Base-by-base conservation (phyloP, 2,113 vertebrate species). In the Synodontis membranacea region DNA sequence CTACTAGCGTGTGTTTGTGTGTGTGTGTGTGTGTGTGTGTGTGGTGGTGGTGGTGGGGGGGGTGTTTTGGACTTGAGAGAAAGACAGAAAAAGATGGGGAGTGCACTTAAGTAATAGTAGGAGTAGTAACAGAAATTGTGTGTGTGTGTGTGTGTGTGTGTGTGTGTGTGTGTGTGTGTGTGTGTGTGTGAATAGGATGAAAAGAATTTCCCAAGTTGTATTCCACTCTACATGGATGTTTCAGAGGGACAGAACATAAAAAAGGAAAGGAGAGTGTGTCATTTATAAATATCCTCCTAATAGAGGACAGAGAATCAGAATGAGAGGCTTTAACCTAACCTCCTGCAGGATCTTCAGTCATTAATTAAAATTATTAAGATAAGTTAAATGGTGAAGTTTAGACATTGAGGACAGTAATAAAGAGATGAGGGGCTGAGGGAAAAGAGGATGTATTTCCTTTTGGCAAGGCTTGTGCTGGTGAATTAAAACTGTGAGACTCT, bases 371-470 rank as follows among this genome's bases (percentile, higher is more conserved):
- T 48, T 42, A 25, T 6, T 39, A 12, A 68, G 56, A 80, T 11
- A 46, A 10, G 21, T 80, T 1, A 34, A 50, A 58, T 46, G 9
- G 37, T 37, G 11, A 34, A 48, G 28, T 58, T 21, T 48, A 60
- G 44, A 75, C 62, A 86, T 42, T 54, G 48, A 74, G 70, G 37
- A 60, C 39, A 84, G 28, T 58, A 39, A 64, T 75, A 70, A 44
- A 83, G 66, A 46, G 17, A 84, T 56, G 14, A 25, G 66, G 34
- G 58, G 39, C 28, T 52, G 56, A 34, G 60, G 78, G 83, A 84
- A 79, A 72, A 87, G 88, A 93, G 90, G 92, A 92, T 80, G 90
- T 90, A 76, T 85, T 93, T 94, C 92, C 92, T 93, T 90, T 91
- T 90, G 87, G 84, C 74, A 46, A 76, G 46, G 50, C 75, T 86